Evolutionary conservation across 2,797 vertebrate species (phyloP).

Genomic region (Lophotriccus pileatus): DNA sequence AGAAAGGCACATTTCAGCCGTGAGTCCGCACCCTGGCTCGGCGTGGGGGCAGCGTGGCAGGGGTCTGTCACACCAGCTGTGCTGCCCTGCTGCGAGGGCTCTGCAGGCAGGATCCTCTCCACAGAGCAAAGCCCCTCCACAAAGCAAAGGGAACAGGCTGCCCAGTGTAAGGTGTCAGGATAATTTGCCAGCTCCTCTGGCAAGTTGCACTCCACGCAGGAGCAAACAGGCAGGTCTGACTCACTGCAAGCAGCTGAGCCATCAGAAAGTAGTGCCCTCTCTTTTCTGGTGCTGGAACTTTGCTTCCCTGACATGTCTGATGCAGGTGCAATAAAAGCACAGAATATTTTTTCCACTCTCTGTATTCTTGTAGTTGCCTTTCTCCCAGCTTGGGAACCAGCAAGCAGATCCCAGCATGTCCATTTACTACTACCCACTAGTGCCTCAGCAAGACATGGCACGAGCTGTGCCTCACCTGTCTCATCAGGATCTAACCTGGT

Average conservation of each 20-base stretch:
- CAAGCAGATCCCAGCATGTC: neutral
- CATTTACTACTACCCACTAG: neutral
- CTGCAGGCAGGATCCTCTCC: neutral
- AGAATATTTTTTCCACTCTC: slow-evolving; percentile 39
- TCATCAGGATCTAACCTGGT: neutral
- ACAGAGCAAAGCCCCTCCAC: neutral
- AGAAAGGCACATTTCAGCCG: neutral
- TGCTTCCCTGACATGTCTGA: neutral
- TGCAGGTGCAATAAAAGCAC: neutral
- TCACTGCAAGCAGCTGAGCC: neutral
- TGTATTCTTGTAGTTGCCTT: slow-evolving; percentile 4
- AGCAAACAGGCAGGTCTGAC: neutral
- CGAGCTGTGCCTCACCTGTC: neutral
- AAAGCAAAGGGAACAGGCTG: neutral
- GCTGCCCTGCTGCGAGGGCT: neutral
- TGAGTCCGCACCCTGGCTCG: neutral
- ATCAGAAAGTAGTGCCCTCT: neutral
- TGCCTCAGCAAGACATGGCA: neutral
- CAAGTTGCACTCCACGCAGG: neutral
- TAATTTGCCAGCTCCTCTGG: neutral
- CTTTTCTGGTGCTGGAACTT: neutral
- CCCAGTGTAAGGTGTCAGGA: neutral
- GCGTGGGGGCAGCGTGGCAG: neutral
- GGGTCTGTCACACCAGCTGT: neutral
- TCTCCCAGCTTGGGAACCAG: neutral